A percentile compares a stretch with the other conserved stretches of the same genome.
These are phyloP conservation scores for Dinomys branickii DNA, from an alignment of 2,113 vertebrate species.

Conservation along the genomic window DNA sequence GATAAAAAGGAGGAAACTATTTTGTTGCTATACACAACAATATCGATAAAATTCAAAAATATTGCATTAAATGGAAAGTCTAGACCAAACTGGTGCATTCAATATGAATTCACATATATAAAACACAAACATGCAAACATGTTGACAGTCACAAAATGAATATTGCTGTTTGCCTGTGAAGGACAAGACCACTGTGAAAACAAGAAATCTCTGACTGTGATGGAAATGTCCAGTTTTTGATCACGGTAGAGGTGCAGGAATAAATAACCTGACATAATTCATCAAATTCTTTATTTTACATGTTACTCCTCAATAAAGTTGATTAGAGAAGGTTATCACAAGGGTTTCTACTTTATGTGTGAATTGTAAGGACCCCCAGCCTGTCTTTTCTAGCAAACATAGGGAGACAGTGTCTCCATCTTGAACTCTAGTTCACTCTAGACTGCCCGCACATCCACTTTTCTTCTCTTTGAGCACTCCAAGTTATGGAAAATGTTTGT, in stretches of 20 bases:
- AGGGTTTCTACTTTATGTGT: background rate
- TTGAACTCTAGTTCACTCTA: background rate
- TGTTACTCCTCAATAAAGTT: background rate
- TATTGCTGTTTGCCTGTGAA: background rate
- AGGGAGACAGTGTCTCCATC: background rate
- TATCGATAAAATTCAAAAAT: background rate
- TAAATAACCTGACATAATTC: background rate
- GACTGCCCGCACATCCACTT: no score
- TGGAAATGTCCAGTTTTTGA: background rate
- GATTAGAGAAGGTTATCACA: background rate
- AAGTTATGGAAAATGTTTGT: background rate
- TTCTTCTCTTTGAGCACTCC: background rate
- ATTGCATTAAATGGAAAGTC: background rate
- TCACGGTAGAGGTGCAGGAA: background rate
- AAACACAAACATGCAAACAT: background rate
- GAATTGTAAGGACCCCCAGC: background rate
- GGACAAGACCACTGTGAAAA: background rate
- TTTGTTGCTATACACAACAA: background rate
- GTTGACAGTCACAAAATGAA: background rate
- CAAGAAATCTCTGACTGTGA: background rate
- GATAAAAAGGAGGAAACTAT: background rate
- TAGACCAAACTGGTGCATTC: background rate
- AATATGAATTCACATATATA: background rate
- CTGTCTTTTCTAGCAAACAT: background rate
- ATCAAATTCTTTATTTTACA: background rate